These are phyloP conservation scores for Hippocampus kuda DNA, from an alignment of 2,797 vertebrate species.

Conservation along the genomic window DNA sequence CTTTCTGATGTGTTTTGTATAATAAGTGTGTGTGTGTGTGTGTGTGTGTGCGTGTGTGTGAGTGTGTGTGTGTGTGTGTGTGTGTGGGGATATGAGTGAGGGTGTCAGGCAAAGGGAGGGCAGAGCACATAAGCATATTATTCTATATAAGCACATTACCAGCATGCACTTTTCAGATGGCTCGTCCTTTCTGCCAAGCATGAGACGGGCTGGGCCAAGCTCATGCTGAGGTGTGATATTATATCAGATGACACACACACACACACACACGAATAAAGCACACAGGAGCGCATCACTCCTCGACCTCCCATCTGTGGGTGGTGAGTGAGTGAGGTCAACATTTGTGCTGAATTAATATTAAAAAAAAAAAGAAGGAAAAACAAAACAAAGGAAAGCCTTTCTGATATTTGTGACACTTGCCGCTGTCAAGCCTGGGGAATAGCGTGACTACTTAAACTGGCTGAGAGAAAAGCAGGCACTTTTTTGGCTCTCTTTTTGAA, in stretches of 20 bases:
- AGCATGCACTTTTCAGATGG: constrained; percentile 9
- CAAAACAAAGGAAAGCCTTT: background rate
- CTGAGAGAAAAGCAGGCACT: constrained; percentile 7
- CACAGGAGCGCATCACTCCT: background rate
- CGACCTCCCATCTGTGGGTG: constrained; percentile 1
- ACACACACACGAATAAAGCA: constrained; percentile 12
- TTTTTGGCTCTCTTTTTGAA: constrained; percentile 14
- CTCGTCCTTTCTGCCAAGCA: background rate
- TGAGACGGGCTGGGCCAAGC: constrained; percentile 34
- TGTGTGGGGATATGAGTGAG: background rate
- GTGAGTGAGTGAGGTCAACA: constrained; percentile 2
- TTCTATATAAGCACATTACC: constrained; percentile 26
- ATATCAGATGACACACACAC: constrained; percentile 35
- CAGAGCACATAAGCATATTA: constrained; percentile 5
- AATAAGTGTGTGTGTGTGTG: background rate
- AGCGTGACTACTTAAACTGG: background rate
- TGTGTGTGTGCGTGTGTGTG: background rate
- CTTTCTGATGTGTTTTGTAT: background rate
- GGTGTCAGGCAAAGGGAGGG: background rate
- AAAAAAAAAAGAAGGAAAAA: background rate
- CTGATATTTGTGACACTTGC: background rate
- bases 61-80: background rate
- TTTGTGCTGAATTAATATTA: background rate
- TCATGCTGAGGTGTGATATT: constrained; percentile 52
- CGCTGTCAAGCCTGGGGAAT: background rate